phyloP scores from a whole-genome alignment of 2,888 invertebrate species.

The Drosophila tripunctata region DNA sequence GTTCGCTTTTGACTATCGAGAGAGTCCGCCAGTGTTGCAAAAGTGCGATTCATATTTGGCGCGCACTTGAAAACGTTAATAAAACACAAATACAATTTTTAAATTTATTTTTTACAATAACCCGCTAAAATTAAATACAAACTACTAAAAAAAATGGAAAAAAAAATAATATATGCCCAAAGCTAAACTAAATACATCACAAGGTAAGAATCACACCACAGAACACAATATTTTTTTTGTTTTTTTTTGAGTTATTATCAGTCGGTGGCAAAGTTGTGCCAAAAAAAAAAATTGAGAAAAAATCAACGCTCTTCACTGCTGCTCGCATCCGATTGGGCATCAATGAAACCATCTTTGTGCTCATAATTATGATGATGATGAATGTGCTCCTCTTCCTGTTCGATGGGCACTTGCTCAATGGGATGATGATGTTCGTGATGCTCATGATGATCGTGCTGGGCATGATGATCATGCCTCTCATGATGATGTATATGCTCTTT shows the following conservation, averaged over 20 bases:
- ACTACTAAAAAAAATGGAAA: slow-evolving; percentile 30
- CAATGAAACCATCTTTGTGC: slow-evolving; percentile 65
- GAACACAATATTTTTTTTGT: slow-evolving; percentile 16
- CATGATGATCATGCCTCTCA: slow-evolving; percentile 70
- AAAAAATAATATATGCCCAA: slow-evolving; percentile 18
- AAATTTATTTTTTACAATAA: slow-evolving; percentile 18
- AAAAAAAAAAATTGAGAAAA: slow-evolving; percentile 1
- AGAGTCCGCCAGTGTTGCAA: slow-evolving; percentile 26
- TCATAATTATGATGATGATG: slow-evolving; percentile 77
- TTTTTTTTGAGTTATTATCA: slow-evolving; percentile 38
- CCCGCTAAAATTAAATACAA: slow-evolving; percentile 23
- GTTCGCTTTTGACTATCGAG: slow-evolving; percentile 20
- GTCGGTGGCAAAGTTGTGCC: slow-evolving; percentile 33
- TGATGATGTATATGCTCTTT: slow-evolving; percentile 83
- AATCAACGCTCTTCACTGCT: slow-evolving; percentile 67
- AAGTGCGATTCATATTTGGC: background rate
- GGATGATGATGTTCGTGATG: slow-evolving; percentile 68
- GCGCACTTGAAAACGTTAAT: slow-evolving; percentile 19
- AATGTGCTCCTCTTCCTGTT: slow-evolving; percentile 70
- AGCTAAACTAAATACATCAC: slow-evolving; percentile 56
- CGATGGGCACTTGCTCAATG: slow-evolving; percentile 45
- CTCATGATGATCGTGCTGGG: slow-evolving; percentile 62
- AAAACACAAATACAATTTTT: background rate
- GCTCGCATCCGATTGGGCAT: slow-evolving; percentile 39
- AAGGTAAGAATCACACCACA: slow-evolving; percentile 43